Base-by-base conservation (phyloP, 2,888 invertebrate genomes). In the Metellina segmentata region DNA sequence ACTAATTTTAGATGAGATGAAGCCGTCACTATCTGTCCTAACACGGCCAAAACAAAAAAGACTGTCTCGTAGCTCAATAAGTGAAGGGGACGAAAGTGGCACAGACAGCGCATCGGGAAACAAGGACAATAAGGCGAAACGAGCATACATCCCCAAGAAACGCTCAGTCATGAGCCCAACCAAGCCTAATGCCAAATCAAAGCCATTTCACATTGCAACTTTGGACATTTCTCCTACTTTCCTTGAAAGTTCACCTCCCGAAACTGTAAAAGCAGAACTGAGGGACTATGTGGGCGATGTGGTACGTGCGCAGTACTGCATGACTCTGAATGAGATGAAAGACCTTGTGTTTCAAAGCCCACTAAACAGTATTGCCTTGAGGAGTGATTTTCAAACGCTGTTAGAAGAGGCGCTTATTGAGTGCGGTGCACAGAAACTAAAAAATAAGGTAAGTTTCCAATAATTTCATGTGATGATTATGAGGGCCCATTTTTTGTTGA, bases 371-470 rank as follows among this genome's bases (percentile, higher is more conserved):
- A 34, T 89, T 70, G 51, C 69, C 11, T 79, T 19, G 9, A 69
- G 89, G 16, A 75, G 74, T 53, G 91, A 92, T 19, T 85, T 92
- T 16, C 90, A 92, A 16, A 83, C 78, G 20, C 48, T 93, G 5
- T 52, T 93, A 5, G 92, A 93, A 34, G 86, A 90, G n/a, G 85
- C 90, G 20, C 49, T 93, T 0, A 7, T 48, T 19, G 88, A 75
- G 34, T 83, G 75, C 82, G 92, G 92, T 16, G 93, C 89, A 11
- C 85, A 86, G 53, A 90, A 88, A 53, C 49, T 93, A 7, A 89
- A 92, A 13, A 93, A 93, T 91, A 93, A 93, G 88, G 92, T 92
- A 88, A 34, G 49, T 51, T 34, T 19, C 16, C 6, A 34, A n/a
- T 78, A 49, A 7, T 7, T 11, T 49, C 13, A 19, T 75, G 6